A percentile compares a stretch with the other conserved stretches of the same genome.
These are phyloP conservation scores for Myxocyprinus asiaticus DNA, from an alignment of 2,113 vertebrate species.

Conservation along the genomic window DNA sequence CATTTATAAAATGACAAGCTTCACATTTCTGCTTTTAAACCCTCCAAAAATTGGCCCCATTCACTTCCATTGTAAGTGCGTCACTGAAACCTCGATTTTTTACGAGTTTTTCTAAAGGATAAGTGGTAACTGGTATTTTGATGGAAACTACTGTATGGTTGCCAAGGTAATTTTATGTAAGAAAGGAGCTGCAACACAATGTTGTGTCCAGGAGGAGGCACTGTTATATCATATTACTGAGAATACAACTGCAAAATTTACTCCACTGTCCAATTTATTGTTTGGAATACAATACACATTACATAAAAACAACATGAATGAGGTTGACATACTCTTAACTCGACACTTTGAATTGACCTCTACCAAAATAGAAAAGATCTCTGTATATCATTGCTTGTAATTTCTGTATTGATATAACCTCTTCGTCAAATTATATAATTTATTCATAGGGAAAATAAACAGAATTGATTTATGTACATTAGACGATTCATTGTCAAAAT, in stretches of 20 bases:
- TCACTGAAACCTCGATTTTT: too few species aligned
- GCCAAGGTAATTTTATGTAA: background rate
- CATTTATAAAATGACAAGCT: too few species aligned
- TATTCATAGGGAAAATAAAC: background rate
- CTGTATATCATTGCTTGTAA: slow-evolving; percentile 9
- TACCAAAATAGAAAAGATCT: background rate
- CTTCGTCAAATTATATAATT: background rate
- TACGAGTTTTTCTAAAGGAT: background rate
- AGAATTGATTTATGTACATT: background rate
- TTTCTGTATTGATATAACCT: background rate
- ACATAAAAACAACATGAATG: slow-evolving; percentile 8
- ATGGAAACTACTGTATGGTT: background rate
- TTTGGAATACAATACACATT: slow-evolving; percentile 9
- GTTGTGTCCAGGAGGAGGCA: slow-evolving; percentile 3
- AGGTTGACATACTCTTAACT: background rate
- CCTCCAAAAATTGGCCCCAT: too few species aligned
- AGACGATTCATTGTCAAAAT: background rate
- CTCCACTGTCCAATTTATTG: slow-evolving; percentile 18
- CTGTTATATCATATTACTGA: background rate
- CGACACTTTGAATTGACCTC: background rate
- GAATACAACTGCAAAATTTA: background rate
- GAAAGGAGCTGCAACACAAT: background rate
- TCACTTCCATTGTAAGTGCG: too few species aligned
- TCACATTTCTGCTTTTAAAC: too few species aligned
- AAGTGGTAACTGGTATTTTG: background rate